Evolutionary conservation across 2,797 vertebrate species (phyloP), one percentile per base, ranked within the genome.

Genomic region (Nothura maculosa): DNA sequence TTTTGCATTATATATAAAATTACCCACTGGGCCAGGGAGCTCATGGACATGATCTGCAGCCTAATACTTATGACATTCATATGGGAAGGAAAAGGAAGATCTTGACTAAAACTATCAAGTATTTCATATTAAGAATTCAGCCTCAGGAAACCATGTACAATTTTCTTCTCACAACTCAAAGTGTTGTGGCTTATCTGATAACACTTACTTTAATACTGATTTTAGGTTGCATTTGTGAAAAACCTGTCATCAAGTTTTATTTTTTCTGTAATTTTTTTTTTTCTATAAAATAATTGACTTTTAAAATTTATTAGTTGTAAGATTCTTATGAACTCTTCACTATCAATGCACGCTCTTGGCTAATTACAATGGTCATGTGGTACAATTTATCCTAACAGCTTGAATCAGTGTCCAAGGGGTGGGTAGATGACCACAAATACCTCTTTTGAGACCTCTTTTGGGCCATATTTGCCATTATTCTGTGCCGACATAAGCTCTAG

Each of bases 101-200:
- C 40, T 34, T 47, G 14, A 47, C 9, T 28, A 20, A 9, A 1
- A 34, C 60, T 27, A 57, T 18, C 24, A 27, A 17, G 7, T 20
- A 20, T 76, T 82, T 64, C 36, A 87, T 24, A 27, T 8, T n/a
- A 10, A 79, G 1, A 2, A 32, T 69, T 72, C 48, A 76, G 8
- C 12, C 21, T 36, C 0, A 0, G 15, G 24, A 95, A 48, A 1
- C 2, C 17, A 16, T 4, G 13, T 21, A n/a, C 10, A 36, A 9
- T 66, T 7, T 58, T 60, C 18, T 63, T 48, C 4, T 21, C 19
- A 34, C 0, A 50, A 24, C 38, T 62, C 25, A 20, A 42, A 42
- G 38, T 19, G 6, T 36, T 60, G 32, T 36, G 32, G 22, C 55
- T 78, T 61, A 30, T 52, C 58, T 58, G 57, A n/a, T 43, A 69